phyloP scores from a whole-genome alignment of 2,888 invertebrate genomes.

The Volucella inflata region DNA sequence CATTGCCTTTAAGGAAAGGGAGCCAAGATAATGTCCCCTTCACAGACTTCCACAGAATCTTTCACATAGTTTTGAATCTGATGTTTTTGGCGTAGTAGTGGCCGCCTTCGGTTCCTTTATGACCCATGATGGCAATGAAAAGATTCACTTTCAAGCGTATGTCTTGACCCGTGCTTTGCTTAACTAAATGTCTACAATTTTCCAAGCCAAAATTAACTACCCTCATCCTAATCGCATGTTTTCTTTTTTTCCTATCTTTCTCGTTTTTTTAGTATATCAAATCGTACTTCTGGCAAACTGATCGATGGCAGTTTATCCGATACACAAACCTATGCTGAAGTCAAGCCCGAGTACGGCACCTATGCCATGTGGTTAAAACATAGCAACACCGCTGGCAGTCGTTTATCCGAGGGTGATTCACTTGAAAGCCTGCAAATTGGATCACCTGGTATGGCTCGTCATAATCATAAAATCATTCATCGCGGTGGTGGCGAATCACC shows the following conservation, averaged over 20 bases:
- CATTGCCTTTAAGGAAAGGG: no score
- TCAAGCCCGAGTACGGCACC: slow-evolving; percentile 91
- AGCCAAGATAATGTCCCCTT: no score
- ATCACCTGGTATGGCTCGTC: slow-evolving; percentile 86
- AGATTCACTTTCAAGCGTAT: no score
- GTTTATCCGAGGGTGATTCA: slow-evolving; percentile 95
- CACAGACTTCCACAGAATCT: no score
- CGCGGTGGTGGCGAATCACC: slow-evolving; percentile 81
- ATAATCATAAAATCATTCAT: slow-evolving; percentile 84
- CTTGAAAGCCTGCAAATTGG: slow-evolving; percentile 91
- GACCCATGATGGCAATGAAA: no score
- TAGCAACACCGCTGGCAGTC: slow-evolving; percentile 91
- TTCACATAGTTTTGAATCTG: no score
- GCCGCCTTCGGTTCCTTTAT: no score
- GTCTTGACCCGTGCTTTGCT: no score
- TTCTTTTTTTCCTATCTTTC: neutral
- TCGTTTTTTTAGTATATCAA: slow-evolving; percentile 78
- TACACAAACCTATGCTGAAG: slow-evolving; percentile 90
- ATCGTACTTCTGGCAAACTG: slow-evolving; percentile 84
- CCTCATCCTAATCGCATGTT: neutral
- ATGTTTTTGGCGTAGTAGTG: no score
- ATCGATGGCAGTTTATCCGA: slow-evolving; percentile 94
- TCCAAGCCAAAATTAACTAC: no score
- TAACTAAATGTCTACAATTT: no score
- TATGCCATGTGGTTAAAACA: slow-evolving; percentile 95